phyloP scores from a whole-genome alignment of 2,888 invertebrate genomes.

The Cosmorhoe ocellata region DNA sequence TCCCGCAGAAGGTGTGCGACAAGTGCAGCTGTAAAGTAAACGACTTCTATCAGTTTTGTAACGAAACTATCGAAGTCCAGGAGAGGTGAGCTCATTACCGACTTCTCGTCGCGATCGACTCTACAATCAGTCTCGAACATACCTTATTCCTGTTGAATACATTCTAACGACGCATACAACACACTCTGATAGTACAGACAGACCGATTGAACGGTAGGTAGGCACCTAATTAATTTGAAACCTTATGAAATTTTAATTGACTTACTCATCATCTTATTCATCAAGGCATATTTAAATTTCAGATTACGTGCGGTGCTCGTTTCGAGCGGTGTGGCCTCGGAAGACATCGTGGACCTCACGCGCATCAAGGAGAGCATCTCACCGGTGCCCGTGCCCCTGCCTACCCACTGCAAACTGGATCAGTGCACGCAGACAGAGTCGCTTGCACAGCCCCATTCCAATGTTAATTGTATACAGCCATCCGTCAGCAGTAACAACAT shows the following conservation, averaged over 20 bases:
- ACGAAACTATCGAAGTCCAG: slow-evolving; percentile 85
- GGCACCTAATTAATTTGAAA: not conserved
- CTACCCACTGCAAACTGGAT: slow-evolving; percentile 29
- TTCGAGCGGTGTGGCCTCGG: slow-evolving; percentile 33
- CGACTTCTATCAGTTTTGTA: slow-evolving; percentile 87
- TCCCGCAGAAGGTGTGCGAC: slow-evolving; percentile 88
- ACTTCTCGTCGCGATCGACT: not conserved
- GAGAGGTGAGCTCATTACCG: slow-evolving; percentile 70
- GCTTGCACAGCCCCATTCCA: slow-evolving; percentile 1
- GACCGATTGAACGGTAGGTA: too few species aligned
- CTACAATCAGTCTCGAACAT: too few species aligned
- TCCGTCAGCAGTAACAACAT: slow-evolving; percentile 2
- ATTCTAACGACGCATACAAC: too few species aligned
- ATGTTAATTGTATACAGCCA: slow-evolving; percentile 9
- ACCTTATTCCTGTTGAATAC: too few species aligned
- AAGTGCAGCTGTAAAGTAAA: slow-evolving; percentile 87
- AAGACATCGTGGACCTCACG: slow-evolving; percentile 52
- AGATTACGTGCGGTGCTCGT: slow-evolving; percentile 49
- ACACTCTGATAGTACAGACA: too few species aligned
- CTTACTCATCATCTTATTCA: slow-evolving; percentile 8
- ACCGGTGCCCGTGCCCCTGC: slow-evolving; percentile 24
- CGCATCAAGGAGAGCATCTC: slow-evolving; percentile 48
- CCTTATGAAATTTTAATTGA: slow-evolving; percentile 4
- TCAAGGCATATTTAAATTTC: slow-evolving; percentile 35
- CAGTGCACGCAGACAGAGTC: slow-evolving; percentile 61